Evolutionary conservation across 2,888 invertebrate species (phyloP).

Genomic region (Pharmacophagus antenor): DNA sequence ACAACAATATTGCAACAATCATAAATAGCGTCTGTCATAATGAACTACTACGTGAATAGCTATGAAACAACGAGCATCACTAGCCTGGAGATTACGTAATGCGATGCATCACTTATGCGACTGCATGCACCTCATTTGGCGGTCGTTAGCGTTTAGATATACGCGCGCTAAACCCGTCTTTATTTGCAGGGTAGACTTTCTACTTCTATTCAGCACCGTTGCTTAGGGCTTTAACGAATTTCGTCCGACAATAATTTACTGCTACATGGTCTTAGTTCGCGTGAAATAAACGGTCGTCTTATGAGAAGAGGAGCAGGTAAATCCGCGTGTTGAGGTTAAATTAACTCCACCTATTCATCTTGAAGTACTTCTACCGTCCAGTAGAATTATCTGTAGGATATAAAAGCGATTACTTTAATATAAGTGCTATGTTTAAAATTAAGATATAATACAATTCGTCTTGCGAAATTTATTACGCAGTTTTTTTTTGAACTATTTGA

Average conservation of each 20-base stretch:
- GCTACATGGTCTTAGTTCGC: conserved; percentile 13
- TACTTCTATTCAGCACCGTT: conserved; percentile 5
- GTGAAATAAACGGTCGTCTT: conserved; percentile 23
- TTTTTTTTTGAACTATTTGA: neutral
- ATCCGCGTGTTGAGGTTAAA: conserved; percentile 1
- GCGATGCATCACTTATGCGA: conserved; percentile 71
- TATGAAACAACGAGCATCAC: conserved; percentile 39
- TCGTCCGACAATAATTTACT: conserved; percentile 19
- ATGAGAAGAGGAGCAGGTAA: conserved; percentile 7
- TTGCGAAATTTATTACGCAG: neutral
- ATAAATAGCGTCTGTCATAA: conserved; percentile 16
- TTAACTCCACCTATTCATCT: neutral
- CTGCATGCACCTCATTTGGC: conserved; percentile 72
- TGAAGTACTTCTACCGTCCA: too few species aligned
- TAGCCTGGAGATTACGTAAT: conserved; percentile 60
- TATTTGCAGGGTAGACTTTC: conserved; percentile 19
- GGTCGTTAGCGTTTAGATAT: conserved; percentile 55
- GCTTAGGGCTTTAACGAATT: conserved; percentile 18
- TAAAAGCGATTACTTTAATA: neutral
- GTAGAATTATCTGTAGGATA: neutral
- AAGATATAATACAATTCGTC: neutral
- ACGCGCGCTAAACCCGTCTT: conserved; percentile 20
- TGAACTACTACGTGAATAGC: conserved; percentile 10
- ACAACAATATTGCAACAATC: conserved; percentile 12
- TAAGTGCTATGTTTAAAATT: neutral